A percentile compares a stretch with the other conserved stretches of the same genome.
These are phyloP conservation scores for Microctenopoma lineatum DNA, from an alignment of 2,797 vertebrate genomes.

Conservation along the genomic window DNA sequence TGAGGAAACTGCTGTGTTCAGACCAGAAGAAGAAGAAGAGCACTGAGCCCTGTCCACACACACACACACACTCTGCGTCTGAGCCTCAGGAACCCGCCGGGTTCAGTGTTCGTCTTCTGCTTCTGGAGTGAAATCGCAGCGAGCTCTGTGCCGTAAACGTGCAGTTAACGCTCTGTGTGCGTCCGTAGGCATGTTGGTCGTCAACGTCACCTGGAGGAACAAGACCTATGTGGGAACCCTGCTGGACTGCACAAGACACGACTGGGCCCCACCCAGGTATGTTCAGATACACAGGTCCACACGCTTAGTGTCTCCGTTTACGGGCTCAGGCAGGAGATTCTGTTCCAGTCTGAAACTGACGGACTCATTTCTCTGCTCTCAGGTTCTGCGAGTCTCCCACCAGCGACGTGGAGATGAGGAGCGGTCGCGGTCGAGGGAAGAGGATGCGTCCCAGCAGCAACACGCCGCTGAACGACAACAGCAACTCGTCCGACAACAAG, in stretches of 20 bases:
- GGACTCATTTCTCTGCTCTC: not conserved
- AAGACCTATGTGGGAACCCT: conserved; percentile 96
- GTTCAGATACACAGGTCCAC: too few relatives aligned
- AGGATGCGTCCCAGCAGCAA: conserved; percentile 92
- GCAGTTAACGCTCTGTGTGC: not conserved
- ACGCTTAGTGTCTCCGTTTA: too few relatives aligned
- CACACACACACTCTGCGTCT: too few relatives aligned
- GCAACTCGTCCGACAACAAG: conserved; percentile 87
- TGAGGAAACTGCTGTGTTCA: too few relatives aligned
- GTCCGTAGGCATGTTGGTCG: conserved; percentile 92
- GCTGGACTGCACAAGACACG: conserved; percentile 94
- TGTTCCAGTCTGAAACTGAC: too few relatives aligned
- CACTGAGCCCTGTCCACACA: too few relatives aligned
- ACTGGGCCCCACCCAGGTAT: conserved; percentile 88
- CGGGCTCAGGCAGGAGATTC: too few relatives aligned
- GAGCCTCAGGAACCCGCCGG: too few relatives aligned
- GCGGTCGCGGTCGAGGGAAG: conserved; percentile 93
- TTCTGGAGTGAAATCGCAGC: too few relatives aligned
- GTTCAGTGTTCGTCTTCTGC: too few relatives aligned
- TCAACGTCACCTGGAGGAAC: conserved; percentile 98
- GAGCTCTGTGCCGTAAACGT: too few relatives aligned
- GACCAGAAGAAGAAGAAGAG: too few relatives aligned
- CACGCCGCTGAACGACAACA: conserved; percentile 87
- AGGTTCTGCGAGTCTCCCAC: conserved; percentile 98
- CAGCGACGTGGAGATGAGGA: conserved; percentile 96